These are phyloP conservation scores for Ctenicera cuprea DNA, from an alignment of 2,888 invertebrate species.

Conservation along the genomic window DNA sequence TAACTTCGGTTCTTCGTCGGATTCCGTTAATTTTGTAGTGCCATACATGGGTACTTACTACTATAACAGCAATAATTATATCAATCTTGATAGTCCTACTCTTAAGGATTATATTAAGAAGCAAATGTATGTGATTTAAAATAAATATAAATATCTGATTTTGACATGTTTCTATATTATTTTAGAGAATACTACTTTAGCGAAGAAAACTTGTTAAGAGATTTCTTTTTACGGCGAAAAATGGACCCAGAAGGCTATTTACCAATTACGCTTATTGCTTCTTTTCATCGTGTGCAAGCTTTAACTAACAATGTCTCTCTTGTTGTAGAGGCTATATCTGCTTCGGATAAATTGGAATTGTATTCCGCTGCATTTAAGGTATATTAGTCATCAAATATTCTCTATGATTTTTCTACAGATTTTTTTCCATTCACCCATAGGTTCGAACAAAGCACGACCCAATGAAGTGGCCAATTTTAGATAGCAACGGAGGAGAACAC, in stretches of 20 bases:
- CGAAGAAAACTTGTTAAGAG: slow-evolving; percentile 94
- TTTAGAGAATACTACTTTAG: slow-evolving; percentile 99
- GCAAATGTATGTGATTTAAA: slow-evolving; percentile 85
- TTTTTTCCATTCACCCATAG: slow-evolving; percentile 70
- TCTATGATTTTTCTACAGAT: background rate
- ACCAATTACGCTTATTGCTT: slow-evolving; percentile 94
- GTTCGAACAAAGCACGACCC: slow-evolving; percentile 90
- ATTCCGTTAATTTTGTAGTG: slow-evolving; percentile 61
- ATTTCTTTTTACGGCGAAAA: slow-evolving; percentile 97
- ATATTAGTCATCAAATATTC: slow-evolving; percentile 48
- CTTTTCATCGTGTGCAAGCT: slow-evolving; percentile 94
- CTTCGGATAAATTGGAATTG: slow-evolving; percentile 91
- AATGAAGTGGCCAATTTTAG: slow-evolving; percentile 90
- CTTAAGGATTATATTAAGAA: slow-evolving; percentile 90
- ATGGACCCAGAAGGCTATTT: slow-evolving; percentile 97
- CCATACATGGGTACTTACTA: slow-evolving; percentile 79
- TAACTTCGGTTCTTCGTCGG: slow-evolving; percentile 34
- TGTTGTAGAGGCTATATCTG: slow-evolving; percentile 89
- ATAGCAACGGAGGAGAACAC: slow-evolving; percentile 71
- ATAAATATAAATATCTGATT: background rate
- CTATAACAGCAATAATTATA: slow-evolving; percentile 74
- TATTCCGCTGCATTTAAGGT: slow-evolving; percentile 83
- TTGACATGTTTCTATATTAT: slow-evolving; percentile 57
- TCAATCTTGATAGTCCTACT: slow-evolving; percentile 72
- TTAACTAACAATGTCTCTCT: slow-evolving; percentile 89